Evolutionary conservation across 2,888 invertebrate species (phyloP), one percentile per base, ranked within the genome.

Genomic region (Eugnorisma glareosa): DNA sequence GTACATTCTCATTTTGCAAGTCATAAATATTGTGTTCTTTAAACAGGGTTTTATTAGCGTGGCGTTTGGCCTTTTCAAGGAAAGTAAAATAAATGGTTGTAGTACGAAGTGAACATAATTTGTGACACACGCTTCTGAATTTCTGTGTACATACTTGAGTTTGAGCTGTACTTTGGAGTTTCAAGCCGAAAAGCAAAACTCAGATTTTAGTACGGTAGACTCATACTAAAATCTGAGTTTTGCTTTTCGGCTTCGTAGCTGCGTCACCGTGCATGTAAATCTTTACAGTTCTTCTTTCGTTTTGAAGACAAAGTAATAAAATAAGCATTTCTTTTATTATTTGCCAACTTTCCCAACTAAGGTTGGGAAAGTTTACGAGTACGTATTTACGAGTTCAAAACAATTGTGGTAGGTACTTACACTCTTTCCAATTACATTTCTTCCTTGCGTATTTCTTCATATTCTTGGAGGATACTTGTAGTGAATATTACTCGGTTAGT

Each of bases 301-400:
- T 67, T 70, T 57, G 67, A 73, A 75, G 78, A 83, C 35, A 67
- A 81, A 54, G 35, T 61, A 57, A 68, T 75, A 81, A 71, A 70
- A 48, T 31, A 43, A 75, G 24, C 40, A 45, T 75, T 82, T 57
- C 45, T 74, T 84, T 75, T 67, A 84, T 73, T 70, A 59, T 70
- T 67, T 67, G 61, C 24, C 63, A 84, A 73, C 40, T 84, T 84
- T 84, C 24, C 35, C 45, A 69, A 40, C 67, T 43, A n/a, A n/a
- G n/a, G n/a, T n/a, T n/a, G n/a, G n/a, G n/a, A n/a, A n/a, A n/a
- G n/a, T n/a, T n/a, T n/a, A n/a, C n/a, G n/a, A n/a, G 28, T 75
- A 64, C 48, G 18, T 81, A 73, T 83, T 69, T 73, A 84, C 45
- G 84, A 67, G 67, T 74, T 80, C 43, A 67, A 84, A 73, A 84